These are phyloP conservation scores for Chaetoderma sp. DNA, from an alignment of 2,888 invertebrate species.

Conservation along the genomic window DNA sequence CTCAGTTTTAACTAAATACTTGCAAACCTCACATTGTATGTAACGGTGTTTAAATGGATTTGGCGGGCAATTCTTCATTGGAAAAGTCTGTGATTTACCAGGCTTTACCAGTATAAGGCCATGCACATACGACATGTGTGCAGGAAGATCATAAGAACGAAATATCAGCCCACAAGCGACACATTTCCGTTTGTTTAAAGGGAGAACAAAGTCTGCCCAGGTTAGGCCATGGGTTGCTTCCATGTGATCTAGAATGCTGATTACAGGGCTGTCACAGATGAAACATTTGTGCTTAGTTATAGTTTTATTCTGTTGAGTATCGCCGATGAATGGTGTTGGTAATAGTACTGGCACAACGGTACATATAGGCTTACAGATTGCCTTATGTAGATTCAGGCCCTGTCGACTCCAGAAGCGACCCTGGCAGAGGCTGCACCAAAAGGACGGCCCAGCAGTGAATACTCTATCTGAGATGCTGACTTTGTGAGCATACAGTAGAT, in stretches of 20 bases:
- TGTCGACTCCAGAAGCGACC: constrained; percentile 97
- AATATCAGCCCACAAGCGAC: constrained; percentile 56
- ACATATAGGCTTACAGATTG: constrained; percentile 71
- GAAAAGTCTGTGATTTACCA: constrained; percentile 20
- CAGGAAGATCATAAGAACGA: constrained; percentile 40
- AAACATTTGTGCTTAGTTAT: constrained; percentile 38
- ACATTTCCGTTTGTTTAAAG: constrained; percentile 55
- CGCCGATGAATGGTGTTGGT: neutral
- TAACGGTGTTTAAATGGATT: constrained; percentile 33
- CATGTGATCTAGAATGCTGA: constrained; percentile 90
- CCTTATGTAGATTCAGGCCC: constrained; percentile 92
- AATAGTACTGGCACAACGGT: constrained; percentile 3
- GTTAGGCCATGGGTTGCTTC: constrained; percentile 92
- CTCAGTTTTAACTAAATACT: neutral
- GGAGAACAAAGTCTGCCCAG: constrained; percentile 74
- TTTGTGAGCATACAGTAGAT: constrained; percentile 98
- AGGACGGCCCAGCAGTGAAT: constrained; percentile 77
- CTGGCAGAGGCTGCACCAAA: constrained; percentile 96
- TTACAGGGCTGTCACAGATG: constrained; percentile 42
- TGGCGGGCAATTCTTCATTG: constrained; percentile 10
- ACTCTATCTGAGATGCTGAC: constrained; percentile 61
- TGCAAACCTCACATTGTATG: constrained; percentile 25
- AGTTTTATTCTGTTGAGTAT: neutral
- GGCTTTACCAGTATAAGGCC: constrained; percentile 54
- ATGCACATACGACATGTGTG: constrained; percentile 54